Percentiles rank a stretch among this genome's conserved stretches.
phyloP scores from a whole-genome alignment of 1,140 invertebrate species.

The Drosophila pachea region DNA sequence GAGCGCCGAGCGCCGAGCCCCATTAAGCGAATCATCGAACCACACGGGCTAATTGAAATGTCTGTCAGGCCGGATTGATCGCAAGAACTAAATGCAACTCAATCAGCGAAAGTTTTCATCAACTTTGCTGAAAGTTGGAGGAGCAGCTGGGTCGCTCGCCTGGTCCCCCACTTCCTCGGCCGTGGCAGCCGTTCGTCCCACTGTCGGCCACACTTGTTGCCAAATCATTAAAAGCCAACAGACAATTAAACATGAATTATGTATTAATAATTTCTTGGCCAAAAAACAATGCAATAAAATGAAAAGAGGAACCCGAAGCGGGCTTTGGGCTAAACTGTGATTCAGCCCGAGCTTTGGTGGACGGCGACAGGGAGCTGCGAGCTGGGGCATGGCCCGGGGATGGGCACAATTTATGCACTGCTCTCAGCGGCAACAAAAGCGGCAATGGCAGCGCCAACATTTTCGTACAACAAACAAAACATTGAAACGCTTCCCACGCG shows the following conservation, averaged over 20 bases:
- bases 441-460: conserved; percentile 45
- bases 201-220: conserved; percentile 9
- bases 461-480: conserved; percentile 68
- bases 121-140: conserved; percentile 34
- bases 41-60: conserved; percentile 68
- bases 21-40: conserved; percentile 1
- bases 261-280: conserved; percentile 69
- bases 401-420: conserved; percentile 22
- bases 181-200: too few species aligned
- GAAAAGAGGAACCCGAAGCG: conserved; percentile 5
- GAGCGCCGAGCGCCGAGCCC: background rate
- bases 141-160: background rate
- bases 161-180: too few species aligned
- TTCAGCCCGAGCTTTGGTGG: conserved; percentile 4
- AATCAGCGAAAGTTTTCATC: conserved; percentile 72
- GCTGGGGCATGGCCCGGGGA: too few species aligned
- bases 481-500: conserved; percentile 74
- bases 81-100: conserved; percentile 71
- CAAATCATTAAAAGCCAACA: conserved; percentile 38
- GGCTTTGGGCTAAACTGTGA: conserved; percentile 26
- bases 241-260: conserved; percentile 75
- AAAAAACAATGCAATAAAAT: conserved; percentile 2
- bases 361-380: background rate
- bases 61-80: conserved; percentile 58
- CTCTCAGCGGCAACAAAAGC: conserved; percentile 21